A percentile compares a stretch with the other conserved stretches of the same genome.
Evolutionary conservation across 2,797 vertebrate species (phyloP).

Genomic region (Coranthus polyacanthus): DNA sequence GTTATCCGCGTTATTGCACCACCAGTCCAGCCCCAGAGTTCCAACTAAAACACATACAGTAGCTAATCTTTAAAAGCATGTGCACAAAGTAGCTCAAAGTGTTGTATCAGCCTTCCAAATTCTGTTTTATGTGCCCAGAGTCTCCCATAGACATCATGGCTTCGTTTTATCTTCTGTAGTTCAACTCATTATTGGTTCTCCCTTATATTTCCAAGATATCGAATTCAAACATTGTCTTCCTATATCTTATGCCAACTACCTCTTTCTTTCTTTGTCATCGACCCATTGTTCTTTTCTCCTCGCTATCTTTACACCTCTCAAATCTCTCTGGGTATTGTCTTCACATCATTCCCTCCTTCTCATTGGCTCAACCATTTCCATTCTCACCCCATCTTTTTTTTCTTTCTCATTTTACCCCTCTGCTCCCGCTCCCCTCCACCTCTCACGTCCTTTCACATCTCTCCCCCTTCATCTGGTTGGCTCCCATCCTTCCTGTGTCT

Average conservation of each 20-base stretch:
- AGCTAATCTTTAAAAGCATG: constrained; percentile 36
- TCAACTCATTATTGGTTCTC: constrained; percentile 20
- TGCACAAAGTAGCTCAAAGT: constrained; percentile 1
- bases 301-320: constrained; percentile 9
- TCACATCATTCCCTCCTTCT: constrained; percentile 41
- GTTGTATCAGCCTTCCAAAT: constrained; percentile 28
- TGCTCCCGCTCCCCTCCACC: constrained; percentile 39
- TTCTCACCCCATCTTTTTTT: constrained; percentile 40
- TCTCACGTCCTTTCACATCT: constrained; percentile 62
- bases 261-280: constrained; percentile 11
- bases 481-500: constrained; percentile 41
- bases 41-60: constrained; percentile 1
- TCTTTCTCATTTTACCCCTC: constrained; percentile 51
- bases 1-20: constrained; percentile 34
- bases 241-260: not conserved
- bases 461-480: constrained; percentile 47
- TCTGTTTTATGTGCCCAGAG: constrained; percentile 33
- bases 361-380: constrained; percentile 17
- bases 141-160: constrained; percentile 5
- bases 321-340: constrained; percentile 26
- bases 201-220: constrained; percentile 9
- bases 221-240: constrained; percentile 15
- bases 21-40: not conserved
- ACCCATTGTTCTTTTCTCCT: constrained; percentile 14
- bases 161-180: constrained; percentile 29